A percentile compares a stretch with the other conserved stretches of the same genome.
These are phyloP conservation scores for Lochmaea capreae DNA, from an alignment of 2,888 invertebrate species.

Conservation along the genomic window DNA sequence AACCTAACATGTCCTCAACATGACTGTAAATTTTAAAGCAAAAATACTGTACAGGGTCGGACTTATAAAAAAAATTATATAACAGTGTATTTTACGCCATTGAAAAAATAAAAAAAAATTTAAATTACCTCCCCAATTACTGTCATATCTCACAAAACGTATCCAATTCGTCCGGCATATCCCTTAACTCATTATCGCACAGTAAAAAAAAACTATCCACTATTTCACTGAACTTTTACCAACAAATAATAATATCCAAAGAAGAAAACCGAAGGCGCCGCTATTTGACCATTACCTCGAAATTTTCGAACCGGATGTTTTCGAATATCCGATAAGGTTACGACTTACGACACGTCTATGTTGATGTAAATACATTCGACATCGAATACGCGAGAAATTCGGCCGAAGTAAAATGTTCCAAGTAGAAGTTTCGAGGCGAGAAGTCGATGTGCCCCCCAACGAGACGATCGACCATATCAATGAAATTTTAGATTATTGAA, in stretches of 20 bases:
- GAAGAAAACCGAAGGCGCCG: constrained; percentile 6
- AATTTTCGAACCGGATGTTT: constrained; percentile 47
- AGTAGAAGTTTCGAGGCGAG: constrained; percentile 18
- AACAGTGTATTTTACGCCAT: no score
- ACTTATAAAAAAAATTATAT: no score
- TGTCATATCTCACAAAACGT: constrained; percentile 53
- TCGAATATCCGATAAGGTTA: constrained; percentile 27
- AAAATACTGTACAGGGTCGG: no score
- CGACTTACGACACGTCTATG: background rate
- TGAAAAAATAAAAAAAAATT: constrained; percentile 8
- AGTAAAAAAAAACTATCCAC: constrained; percentile 10
- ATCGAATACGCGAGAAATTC: constrained; percentile 41
- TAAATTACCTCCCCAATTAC: constrained; percentile 55
- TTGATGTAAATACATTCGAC: constrained; percentile 33
- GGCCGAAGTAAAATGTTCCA: constrained; percentile 28
- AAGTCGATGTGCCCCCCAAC: constrained; percentile 8
- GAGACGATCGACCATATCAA: background rate
- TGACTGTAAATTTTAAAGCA: no score
- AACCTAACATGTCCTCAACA: no score
- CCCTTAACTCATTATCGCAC: constrained; percentile 19
- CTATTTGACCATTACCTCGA: constrained; percentile 31
- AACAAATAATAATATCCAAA: constrained; percentile 12
- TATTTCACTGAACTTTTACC: background rate
- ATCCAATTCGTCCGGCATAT: constrained; percentile 28
- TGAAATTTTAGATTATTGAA: constrained; percentile 11